Evolutionary conservation across 2,113 vertebrate species (phyloP), one percentile per base, ranked within the genome.

Genomic region (Zingel zingel): DNA sequence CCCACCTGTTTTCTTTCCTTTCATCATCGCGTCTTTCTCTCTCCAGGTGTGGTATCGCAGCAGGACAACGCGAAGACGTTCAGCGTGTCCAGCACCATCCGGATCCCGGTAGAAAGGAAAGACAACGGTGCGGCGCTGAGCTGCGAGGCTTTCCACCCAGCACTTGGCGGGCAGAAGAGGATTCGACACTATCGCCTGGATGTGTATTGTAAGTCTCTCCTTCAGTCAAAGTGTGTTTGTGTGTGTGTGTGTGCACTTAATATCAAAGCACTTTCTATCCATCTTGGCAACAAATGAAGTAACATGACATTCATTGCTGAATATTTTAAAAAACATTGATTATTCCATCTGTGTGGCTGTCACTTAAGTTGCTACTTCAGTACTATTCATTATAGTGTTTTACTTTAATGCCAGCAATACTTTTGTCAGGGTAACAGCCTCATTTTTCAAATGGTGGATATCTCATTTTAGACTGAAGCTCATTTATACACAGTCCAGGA

Each of bases 161-260:
- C 96, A 0, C 92, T 98, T 73, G 84, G 87, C 0, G 95, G 94
- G 3, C 97, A 97, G 91, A 97, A 95, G 88, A 96, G 93, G 88
- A 89, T 97, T 79, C 96, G 96, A 56, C 97, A 97, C 93, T 97
- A 98, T 83, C 95, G 96, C 84, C 94, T 98, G 90, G 96, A 97
- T 56, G 97, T 98, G 19, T 94, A 97, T 91, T 98, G 97, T 98
- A 94, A 96, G 97, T 91, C 10, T 43, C 16, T 53, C 21, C 23
- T 56, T 78, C 77, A 23, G 12, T 58, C 18, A 10, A 5, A 23
- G n/a, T 39, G 72, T 36, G 71, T 48, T 13, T 72, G 15, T 45
- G 69, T 45, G 62, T 30, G 27, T 59, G 6, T 33, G 0, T 33
- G 30, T 33, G 30, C 9, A 61, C 21, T 19, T 77, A 27, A 45